Conservation (phyloP, 2,113 vertebrate species). For the Erythrolamprus reginae region DNA sequence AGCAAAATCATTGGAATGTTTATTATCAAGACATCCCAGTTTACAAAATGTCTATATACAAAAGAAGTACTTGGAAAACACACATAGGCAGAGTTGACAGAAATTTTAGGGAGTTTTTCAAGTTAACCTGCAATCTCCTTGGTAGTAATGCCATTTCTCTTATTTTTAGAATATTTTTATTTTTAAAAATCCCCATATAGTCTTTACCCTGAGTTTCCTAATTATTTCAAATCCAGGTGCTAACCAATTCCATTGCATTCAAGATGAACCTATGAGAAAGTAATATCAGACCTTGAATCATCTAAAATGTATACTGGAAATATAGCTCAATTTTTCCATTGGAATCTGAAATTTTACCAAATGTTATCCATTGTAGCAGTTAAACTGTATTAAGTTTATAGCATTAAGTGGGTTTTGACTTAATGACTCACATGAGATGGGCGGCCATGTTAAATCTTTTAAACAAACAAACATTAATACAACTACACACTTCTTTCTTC, state of each 20-base stretch:
- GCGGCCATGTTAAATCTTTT: background rate
- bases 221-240: background rate
- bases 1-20: background rate
- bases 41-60: background rate
- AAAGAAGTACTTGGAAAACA: background rate
- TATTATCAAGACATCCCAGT: background rate
- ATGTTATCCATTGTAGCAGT: background rate
- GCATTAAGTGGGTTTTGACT: background rate
- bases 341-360: background rate
- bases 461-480: background rate
- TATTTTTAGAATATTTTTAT: background rate
- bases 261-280: background rate
- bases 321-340: background rate
- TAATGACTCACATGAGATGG: background rate
- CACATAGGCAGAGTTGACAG: background rate
- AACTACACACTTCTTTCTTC: background rate
- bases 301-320: background rate
- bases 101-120: background rate
- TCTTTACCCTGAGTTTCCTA: background rate
- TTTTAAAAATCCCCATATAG: no score
- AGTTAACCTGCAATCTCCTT: background rate
- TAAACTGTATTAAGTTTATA: background rate
- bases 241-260: background rate
- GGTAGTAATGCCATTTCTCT: background rate
- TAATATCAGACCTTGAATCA: background rate